Percentiles rank a stretch among this genome's conserved stretches.
phyloP scores from a whole-genome alignment of 2,888 invertebrate genomes.

The Didymodactylos carnosus region DNA sequence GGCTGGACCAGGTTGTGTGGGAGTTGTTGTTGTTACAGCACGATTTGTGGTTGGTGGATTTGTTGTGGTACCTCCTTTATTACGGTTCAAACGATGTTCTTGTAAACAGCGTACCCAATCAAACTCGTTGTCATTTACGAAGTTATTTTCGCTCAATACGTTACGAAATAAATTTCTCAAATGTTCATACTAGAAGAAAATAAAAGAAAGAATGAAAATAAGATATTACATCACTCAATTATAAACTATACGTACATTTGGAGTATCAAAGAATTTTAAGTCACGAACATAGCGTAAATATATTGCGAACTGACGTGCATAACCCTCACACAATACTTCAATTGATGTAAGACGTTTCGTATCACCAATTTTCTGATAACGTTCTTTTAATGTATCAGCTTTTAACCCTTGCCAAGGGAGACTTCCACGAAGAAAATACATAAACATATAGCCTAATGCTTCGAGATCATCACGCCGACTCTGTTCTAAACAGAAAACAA shows the following conservation, averaged over 20 bases:
- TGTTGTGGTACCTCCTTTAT: not conserved
- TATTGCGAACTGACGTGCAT: slow-evolving; percentile 65
- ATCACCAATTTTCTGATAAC: slow-evolving; percentile 96
- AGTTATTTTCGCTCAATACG: not conserved
- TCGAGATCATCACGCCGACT: slow-evolving; percentile 15
- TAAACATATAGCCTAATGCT: slow-evolving; percentile 15
- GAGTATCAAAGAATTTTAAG: slow-evolving; percentile 91
- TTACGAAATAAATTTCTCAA: not conserved
- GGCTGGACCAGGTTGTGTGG: no score
- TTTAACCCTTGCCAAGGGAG: slow-evolving; percentile 74
- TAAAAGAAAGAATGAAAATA: not conserved
- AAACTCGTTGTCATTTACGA: not conserved
- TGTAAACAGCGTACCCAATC: not conserved
- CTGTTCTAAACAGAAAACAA: slow-evolving; percentile 8
- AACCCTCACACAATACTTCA: slow-evolving; percentile 51
- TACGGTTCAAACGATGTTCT: not conserved
- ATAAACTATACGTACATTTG: slow-evolving; percentile 41
- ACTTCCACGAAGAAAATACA: slow-evolving; percentile 16
- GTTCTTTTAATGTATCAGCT: slow-evolving; percentile 83
- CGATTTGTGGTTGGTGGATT: no score
- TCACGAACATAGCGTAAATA: slow-evolving; percentile 78
- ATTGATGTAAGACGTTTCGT: slow-evolving; percentile 89
- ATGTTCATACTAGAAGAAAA: not conserved
- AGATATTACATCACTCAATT: no score
- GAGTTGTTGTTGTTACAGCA: not conserved